phyloP scores from a whole-genome alignment of 2,888 invertebrate genomes.

The Sinodicranocentrus sp. region DNA sequence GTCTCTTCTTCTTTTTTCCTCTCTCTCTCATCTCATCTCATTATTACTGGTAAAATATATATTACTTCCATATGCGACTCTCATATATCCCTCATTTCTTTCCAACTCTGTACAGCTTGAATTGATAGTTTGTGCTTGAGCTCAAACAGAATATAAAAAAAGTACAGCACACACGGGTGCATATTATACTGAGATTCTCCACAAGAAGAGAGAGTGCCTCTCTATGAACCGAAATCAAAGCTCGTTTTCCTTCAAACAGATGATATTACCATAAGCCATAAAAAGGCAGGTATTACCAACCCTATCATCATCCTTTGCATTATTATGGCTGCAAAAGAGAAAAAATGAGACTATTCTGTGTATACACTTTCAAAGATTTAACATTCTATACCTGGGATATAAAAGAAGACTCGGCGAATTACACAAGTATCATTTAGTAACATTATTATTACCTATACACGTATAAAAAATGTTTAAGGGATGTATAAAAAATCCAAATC shows the following conservation, averaged over 20 bases:
- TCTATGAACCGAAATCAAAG: slow-evolving; percentile 37
- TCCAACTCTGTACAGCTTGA: slow-evolving; percentile 40
- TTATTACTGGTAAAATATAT: slow-evolving; percentile 70
- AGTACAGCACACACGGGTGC: not conserved
- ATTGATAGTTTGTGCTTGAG: not conserved
- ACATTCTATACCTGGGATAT: too few species aligned
- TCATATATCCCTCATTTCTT: slow-evolving; percentile 65
- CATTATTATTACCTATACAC: too few species aligned
- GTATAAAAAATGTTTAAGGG: too few species aligned
- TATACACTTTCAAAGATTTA: too few species aligned
- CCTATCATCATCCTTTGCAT: slow-evolving; percentile 27
- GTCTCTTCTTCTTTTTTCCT: slow-evolving; percentile 56
- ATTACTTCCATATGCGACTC: slow-evolving; percentile 68
- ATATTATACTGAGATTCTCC: not conserved
- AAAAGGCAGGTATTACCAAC: slow-evolving; percentile 57
- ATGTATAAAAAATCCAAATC: too few species aligned
- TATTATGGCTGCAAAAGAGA: slow-evolving; percentile 36
- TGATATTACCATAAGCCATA: slow-evolving; percentile 54
- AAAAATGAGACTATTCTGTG: slow-evolving; percentile 56
- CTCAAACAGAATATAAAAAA: not conserved
- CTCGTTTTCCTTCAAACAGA: slow-evolving; percentile 42
- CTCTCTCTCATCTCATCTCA: slow-evolving; percentile 62
- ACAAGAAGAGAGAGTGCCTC: too few species aligned
- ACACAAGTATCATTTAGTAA: too few species aligned
- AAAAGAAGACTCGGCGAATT: too few species aligned